These are phyloP conservation scores for Elymnias hypermnestra DNA, from an alignment of 1,140 invertebrate genomes.

Conservation along the genomic window DNA sequence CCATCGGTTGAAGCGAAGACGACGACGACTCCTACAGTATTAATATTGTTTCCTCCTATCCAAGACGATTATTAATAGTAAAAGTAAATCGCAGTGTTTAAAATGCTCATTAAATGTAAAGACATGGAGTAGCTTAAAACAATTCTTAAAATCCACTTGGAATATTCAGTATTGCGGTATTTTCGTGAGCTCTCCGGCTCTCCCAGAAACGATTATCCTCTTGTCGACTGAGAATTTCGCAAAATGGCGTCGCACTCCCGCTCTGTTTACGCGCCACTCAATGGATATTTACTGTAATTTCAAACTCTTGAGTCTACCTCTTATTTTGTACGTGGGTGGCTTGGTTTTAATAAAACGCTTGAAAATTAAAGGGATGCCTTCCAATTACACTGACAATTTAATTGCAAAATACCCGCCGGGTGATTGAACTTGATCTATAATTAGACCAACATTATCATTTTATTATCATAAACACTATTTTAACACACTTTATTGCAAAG, in stretches of 20 bases:
- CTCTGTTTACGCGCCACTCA: slow-evolving; percentile 23
- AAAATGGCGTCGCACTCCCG: slow-evolving; percentile 27
- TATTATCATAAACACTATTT: no score
- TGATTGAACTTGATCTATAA: neutral
- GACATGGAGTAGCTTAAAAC: neutral
- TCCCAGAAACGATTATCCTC: slow-evolving; percentile 36
- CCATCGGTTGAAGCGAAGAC: no score
- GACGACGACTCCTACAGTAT: no score
- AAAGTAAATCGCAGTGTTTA: no score
- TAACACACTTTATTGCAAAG: no score
- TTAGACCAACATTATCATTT: no score
- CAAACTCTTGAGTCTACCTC: slow-evolving; percentile 15
- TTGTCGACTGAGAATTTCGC: slow-evolving; percentile 19
- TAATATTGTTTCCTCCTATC: no score
- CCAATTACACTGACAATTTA: slow-evolving; percentile 2
- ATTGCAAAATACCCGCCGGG: neutral
- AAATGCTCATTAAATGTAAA: neutral
- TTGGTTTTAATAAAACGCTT: neutral
- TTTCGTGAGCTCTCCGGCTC: slow-evolving; percentile 21
- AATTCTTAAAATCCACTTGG: slow-evolving; percentile 15
- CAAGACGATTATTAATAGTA: no score
- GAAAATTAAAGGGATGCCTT: slow-evolving; percentile 6
- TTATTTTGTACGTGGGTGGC: neutral
- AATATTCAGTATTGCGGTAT: slow-evolving; percentile 26
- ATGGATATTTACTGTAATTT: slow-evolving; percentile 35